Evolutionary conservation across 2,888 invertebrate genomes (phyloP), one percentile per base, ranked within the genome.

Genomic region (Meganola albula): DNA sequence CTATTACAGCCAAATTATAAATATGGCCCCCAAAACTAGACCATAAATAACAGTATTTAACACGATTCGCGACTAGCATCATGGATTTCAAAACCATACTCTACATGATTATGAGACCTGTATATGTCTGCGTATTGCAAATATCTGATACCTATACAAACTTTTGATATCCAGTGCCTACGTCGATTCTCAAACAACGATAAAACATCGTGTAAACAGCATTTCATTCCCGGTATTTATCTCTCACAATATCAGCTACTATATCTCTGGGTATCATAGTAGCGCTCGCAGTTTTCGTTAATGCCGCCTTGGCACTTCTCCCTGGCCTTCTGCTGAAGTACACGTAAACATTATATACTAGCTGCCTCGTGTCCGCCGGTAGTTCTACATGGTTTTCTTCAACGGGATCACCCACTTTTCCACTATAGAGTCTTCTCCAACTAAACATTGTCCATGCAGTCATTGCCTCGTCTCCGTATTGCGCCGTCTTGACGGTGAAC

Each of bases 361-460:
- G 62, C 42, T 85, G 85, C 40, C 77, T 69, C 13, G 83, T 83
- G 37, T 85, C 85, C 6, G 82, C 83, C 16, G 85, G 85, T 28
- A 84, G 57, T 28, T 83, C 80, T 13, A 73, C 68, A 10, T 63
- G 58, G 8, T 63, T 66, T 4, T 80, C 82, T 10, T 84, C 85
- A 10, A 50, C 58, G 6, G 43, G 59, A 25, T 79, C 82, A 3
- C 51, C 66, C 9, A 63, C 59, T 44, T 65, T 68, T 7, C 78
- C 74, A 37, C 58, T 83, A 58, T 84, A 84, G 24, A 84, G 55
- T 54, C 85, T 63, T 48, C 85, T 65, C 85, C 85, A 85, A 63
- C 83, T 84, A 43, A 85, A 85, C 85, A 85, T 85, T 27, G 85
- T 85, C 85, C 85, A 85, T 31, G 85, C 85, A 44, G 84, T 85